Evolutionary conservation across 2,113 vertebrate genomes (phyloP).

Genomic region (Solea solea): DNA sequence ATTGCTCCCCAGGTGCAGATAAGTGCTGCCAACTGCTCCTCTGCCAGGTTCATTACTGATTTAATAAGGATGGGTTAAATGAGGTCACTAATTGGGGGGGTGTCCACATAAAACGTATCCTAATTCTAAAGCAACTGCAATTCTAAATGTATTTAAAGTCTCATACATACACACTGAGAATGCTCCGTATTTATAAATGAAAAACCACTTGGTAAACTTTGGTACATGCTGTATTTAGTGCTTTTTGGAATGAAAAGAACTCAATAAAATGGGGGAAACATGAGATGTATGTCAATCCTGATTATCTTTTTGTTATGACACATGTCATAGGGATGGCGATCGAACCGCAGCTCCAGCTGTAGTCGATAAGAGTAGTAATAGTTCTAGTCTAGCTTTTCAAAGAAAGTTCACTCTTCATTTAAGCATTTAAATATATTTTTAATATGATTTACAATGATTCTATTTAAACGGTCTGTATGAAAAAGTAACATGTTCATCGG

Average conservation of each 20-base stretch:
- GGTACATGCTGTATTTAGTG: slow-evolving; percentile 6
- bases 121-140: neutral
- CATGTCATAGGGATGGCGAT: neutral
- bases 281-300: neutral
- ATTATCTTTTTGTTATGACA: slow-evolving; percentile 11
- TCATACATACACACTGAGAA: neutral
- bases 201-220: neutral
- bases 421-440: slow-evolving; percentile 51
- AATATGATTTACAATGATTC: slow-evolving; percentile 30
- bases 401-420: slow-evolving; percentile 1
- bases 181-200: neutral
- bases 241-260: slow-evolving; percentile 16
- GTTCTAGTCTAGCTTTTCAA: neutral
- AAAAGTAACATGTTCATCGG: slow-evolving; percentile 40
- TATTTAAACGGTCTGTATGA: slow-evolving; percentile 65
- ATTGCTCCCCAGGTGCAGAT: too few species aligned
- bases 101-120: too few species aligned
- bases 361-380: too few species aligned
- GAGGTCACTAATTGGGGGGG: neutral
- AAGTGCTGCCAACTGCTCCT: too few species aligned
- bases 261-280: slow-evolving; percentile 34
- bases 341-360: too few species aligned
- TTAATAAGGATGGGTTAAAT: too few species aligned
- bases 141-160: neutral
- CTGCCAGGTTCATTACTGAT: too few species aligned